Evolutionary conservation across 2,113 vertebrate species (phyloP).

Genomic region (Picathartes gymnocephalus): DNA sequence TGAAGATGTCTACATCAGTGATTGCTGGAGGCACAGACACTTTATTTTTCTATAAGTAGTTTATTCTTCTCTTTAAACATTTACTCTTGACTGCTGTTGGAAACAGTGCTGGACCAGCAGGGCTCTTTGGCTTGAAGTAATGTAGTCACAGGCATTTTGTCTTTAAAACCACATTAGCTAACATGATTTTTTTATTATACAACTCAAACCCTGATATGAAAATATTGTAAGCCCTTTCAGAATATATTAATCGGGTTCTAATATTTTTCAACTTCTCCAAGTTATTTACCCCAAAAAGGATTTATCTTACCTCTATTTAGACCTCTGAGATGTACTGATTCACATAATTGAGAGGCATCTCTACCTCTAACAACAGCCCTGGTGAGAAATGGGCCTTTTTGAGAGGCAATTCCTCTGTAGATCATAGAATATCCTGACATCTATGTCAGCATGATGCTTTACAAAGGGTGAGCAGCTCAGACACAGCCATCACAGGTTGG

Average conservation of each 20-base stretch:
- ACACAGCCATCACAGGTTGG: neutral
- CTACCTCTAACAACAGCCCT: neutral
- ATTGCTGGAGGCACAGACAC: neutral
- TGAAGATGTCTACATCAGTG: neutral
- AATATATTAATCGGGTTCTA: neutral
- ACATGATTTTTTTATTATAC: neutral
- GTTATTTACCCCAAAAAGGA: neutral
- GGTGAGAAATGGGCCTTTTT: neutral
- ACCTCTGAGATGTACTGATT: neutral
- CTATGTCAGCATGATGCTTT: neutral
- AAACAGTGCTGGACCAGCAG: neutral
- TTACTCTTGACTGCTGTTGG: neutral
- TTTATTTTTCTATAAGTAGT: neutral
- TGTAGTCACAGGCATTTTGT: neutral
- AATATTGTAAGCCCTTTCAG: neutral
- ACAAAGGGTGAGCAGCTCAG: neutral
- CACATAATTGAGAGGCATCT: neutral
- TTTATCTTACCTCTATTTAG: neutral
- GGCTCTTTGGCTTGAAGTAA: neutral
- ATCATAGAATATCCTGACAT: neutral
- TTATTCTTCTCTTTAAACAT: neutral
- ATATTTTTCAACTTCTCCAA: neutral
- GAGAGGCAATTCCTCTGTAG: neutral
- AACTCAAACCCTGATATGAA: neutral
- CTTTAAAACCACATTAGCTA: neutral